Conservation (phyloP, 2,113 vertebrate genomes). For the Nasalis larvatus region DNA sequence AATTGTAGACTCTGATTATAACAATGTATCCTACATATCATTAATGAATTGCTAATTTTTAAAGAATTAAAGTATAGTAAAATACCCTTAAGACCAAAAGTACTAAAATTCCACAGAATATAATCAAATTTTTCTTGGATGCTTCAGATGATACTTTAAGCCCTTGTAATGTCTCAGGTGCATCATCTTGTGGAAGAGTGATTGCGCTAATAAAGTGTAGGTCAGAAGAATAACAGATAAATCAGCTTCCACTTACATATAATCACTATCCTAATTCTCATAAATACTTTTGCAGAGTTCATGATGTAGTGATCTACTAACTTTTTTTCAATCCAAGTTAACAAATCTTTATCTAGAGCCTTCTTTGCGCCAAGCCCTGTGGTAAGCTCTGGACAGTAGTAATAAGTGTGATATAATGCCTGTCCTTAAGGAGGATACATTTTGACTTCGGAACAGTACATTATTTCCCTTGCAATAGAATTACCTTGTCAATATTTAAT, state of each 20-base stretch:
- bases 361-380: constrained; percentile 50
- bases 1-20: constrained; percentile 37
- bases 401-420: constrained; percentile 54
- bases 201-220: constrained; percentile 62
- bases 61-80: constrained; percentile 56
- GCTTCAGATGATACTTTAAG: constrained; percentile 22
- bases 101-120: constrained; percentile 38
- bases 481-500: constrained; percentile 70
- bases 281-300: constrained; percentile 65
- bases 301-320: constrained; percentile 63
- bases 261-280: constrained; percentile 66
- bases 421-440: constrained; percentile 49
- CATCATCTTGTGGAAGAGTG: constrained; percentile 47
- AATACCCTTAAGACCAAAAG: constrained; percentile 26
- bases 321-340: constrained; percentile 60
- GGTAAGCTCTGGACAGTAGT: constrained; percentile 54
- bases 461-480: constrained; percentile 36
- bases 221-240: constrained; percentile 71
- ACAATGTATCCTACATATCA: constrained; percentile 37
- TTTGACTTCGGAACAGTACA: constrained; percentile 42
- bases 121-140: constrained; percentile 53
- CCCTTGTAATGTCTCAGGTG: constrained; percentile 47
- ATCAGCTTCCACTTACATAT: constrained; percentile 64
- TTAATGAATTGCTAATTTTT: constrained; percentile 59
- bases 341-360: constrained; percentile 68